Base-by-base conservation (phyloP, 2,113 vertebrate genomes). In the Saccopteryx leptura region DNA sequence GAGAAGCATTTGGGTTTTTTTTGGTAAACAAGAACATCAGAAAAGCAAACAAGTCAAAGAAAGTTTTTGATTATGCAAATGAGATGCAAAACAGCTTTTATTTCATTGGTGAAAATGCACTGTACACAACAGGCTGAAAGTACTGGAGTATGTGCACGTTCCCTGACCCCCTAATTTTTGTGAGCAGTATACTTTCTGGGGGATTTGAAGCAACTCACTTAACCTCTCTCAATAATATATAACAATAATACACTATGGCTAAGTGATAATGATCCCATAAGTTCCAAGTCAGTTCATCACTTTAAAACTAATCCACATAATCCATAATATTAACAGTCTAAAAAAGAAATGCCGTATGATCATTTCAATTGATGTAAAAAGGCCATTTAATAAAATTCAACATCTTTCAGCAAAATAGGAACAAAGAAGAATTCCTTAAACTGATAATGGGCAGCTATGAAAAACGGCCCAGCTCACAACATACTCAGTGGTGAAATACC, bases 241-340 rank as follows among this genome's bases (percentile, higher is more conserved):
- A 50, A 61, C 78, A 91, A 88, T 79, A 71, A 85, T 74, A 48
- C 7, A 48, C 56, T 26, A 60, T 4, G n/a, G 60, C 19, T 10
- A 84, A 69, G 2, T 75, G 24, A 23, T 18, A 7, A 83, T 9
- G 28, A 81, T 46, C 12, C 39, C 52, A 65, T 23, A 50, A 87
- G 31, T 18, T 60, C 28, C 89, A 82, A 33, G 10, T 80, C 60
- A 26, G n/a, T 79, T 95, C 83, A 60, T 4, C 52, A 52, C 58
- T 74, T 92, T 48, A 96, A 96, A 95, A 54, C 66, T 50, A 91
- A 52, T 66, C 19, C 56, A 50, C 66, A 23, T 80, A 65, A 91
- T 78, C 71, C 10, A 39, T 80, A 89, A 48, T n/a, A 24, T 52
- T 76, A 48, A 85, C 6, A 24, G 15, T 60, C 31, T 50, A 39